Percentiles rank a stretch among this genome's conserved stretches.
phyloP scores from a whole-genome alignment of 2,888 invertebrate genomes.

The Apotomis betuletana region DNA sequence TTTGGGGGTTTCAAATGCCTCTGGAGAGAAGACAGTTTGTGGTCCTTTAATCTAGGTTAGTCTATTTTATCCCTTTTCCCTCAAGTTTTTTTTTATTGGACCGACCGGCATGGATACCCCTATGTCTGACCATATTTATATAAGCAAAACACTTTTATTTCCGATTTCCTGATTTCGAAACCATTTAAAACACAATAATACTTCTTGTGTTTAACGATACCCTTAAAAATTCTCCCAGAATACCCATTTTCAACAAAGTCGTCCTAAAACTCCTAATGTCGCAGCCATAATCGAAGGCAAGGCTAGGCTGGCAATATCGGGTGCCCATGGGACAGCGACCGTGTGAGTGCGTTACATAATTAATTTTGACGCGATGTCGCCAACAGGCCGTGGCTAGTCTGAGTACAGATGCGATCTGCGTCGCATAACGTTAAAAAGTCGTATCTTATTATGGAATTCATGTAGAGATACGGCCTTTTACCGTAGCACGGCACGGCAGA shows the following conservation, averaged over 20 bases:
- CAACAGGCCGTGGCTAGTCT: conserved; percentile 2
- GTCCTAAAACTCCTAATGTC: conserved; percentile 8
- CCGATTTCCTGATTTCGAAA: neutral
- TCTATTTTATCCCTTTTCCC: too few species aligned
- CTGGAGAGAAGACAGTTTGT: too few species aligned
- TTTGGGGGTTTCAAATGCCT: too few species aligned
- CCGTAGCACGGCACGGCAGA: neutral
- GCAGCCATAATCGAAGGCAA: conserved; percentile 11
- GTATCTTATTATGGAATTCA: too few species aligned
- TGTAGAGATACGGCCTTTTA: too few species aligned
- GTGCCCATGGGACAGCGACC: conserved; percentile 1
- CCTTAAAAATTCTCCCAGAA: neutral
- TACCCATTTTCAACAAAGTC: conserved; percentile 8
- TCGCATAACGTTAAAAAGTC: too few species aligned
- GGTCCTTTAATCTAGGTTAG: too few species aligned
- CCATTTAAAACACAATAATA: neutral
- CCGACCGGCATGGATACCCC: too few species aligned
- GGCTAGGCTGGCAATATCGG: conserved; percentile 7
- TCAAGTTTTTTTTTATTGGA: too few species aligned
- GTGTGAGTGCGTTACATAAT: conserved; percentile 24
- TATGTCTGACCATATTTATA: too few species aligned
- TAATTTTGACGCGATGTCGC: conserved; percentile 10
- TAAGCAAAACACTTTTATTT: neutral
- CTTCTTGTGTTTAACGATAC: neutral
- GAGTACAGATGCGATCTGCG: neutral